Evolutionary conservation across 2,113 vertebrate genomes (phyloP), one percentile per base, ranked within the genome.

Genomic region (Aspidoscelis tigris): DNA sequence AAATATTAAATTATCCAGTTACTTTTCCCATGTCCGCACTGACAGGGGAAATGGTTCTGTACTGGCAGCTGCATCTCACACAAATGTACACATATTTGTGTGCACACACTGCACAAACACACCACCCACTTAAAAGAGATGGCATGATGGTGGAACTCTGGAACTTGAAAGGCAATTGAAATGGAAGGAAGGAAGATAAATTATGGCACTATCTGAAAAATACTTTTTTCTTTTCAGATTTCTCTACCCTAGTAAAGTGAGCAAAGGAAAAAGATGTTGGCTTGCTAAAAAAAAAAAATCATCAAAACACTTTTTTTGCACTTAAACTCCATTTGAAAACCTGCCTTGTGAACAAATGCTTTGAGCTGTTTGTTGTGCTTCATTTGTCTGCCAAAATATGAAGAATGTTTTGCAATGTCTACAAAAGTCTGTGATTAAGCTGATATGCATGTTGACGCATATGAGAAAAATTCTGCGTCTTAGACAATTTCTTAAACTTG

Each of bases 311-410:
- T 61, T 61, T 18, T 61, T 12, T 89, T 86, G 79, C 10, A 26
- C 70, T 3, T 70, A 47, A 86, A 1, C 4, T 47, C 80, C 12
- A 84, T 81, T 8, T 81, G 87, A 85, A n/a, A 86, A 10, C 66
- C 18, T 3, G 76, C 14, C 20, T 80, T 20, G 7, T 74, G 9
- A 50, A 39, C 18, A 77, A 44, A 39, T 78, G 50, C 20, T 88
- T 20, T 76, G 72, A 26, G 24, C 33, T 84, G 74, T 43, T 86
- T 86, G 82, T 21, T 82, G 39, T 86, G 66, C 84, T 81, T 0
- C 24, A 71, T 72, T 79, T 79, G 83, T 47, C 83, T 84, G 76
- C 83, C 83, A 84, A 84, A 79, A 79, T 73, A 84, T 73, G 83
- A 73, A 33, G 11, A 55, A 26, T 66, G 11, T 9, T 87, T 14